Percentiles rank a stretch among this genome's conserved stretches.
Evolutionary conservation across 92 coral and sea anemone genomes (phyloP).

Genomic region (Isaurus tuberculatus): DNA sequence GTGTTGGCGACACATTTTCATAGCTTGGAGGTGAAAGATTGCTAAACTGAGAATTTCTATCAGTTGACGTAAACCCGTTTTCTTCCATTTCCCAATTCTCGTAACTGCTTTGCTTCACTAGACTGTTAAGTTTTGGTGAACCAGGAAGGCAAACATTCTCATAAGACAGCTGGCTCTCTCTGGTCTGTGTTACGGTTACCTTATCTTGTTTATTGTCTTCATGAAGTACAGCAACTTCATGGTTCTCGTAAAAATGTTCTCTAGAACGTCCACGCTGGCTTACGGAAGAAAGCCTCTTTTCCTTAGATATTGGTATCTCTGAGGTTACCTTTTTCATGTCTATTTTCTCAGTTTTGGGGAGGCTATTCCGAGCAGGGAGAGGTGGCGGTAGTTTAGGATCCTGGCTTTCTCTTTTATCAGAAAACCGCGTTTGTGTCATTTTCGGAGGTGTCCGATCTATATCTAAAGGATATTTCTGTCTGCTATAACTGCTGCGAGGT

Average conservation of each 20-base stretch:
- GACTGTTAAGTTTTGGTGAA: neutral
- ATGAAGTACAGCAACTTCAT: slow-evolving; percentile 11
- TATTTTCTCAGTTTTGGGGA: neutral
- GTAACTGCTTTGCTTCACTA: slow-evolving; percentile 10
- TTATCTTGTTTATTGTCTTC: neutral
- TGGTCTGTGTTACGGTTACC: neutral
- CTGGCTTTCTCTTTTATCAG: neutral
- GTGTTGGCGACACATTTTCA: slow-evolving; percentile 38
- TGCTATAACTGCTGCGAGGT: neutral
- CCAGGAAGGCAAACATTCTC: slow-evolving; percentile 15
- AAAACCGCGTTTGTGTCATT: neutral
- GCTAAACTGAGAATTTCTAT: neutral
- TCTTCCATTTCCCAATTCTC: slow-evolving; percentile 25
- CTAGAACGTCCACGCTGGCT: slow-evolving; percentile 30
- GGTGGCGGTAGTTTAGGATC: slow-evolving; percentile 32
- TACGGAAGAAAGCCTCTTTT: neutral
- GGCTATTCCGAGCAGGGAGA: slow-evolving; percentile 38
- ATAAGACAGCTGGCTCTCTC: slow-evolving; percentile 33
- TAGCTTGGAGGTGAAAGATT: slow-evolving; percentile 2
- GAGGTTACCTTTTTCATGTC: neutral
- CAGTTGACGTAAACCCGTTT: neutral
- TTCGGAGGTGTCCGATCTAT: neutral
- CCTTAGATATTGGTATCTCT: neutral
- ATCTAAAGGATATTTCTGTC: neutral
- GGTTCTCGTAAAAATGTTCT: slow-evolving; percentile 45